Evolutionary conservation across 2,888 invertebrate species (phyloP).

Genomic region (Campoplex nolae): DNA sequence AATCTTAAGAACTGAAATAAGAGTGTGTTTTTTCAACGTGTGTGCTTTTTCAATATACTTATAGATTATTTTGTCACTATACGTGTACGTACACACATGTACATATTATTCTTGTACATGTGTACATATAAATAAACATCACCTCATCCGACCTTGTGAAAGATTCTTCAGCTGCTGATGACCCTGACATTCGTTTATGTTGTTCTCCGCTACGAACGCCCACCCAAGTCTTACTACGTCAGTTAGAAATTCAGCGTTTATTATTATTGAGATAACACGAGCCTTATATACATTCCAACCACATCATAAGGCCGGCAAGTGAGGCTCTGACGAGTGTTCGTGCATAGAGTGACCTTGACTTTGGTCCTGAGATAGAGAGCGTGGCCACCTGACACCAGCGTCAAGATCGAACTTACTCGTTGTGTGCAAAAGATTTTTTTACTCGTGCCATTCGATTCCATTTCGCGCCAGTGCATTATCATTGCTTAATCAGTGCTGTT

Average conservation of each 20-base stretch:
- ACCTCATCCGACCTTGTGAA: conserved; percentile 69
- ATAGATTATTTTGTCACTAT: neutral
- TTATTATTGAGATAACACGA: conserved; percentile 37
- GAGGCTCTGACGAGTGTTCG: conserved; percentile 12
- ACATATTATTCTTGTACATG: neutral
- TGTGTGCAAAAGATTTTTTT: conserved; percentile 20
- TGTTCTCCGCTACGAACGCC: conserved; percentile 51
- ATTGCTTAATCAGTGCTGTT: neutral
- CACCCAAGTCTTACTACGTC: conserved; percentile 23
- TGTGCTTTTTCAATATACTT: conserved; percentile 26
- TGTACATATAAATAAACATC: conserved; percentile 26
- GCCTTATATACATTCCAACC: conserved; percentile 12
- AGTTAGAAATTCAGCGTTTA: conserved; percentile 23
- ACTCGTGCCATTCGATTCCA: conserved; percentile 5
- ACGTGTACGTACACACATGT: neutral
- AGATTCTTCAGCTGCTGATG: conserved; percentile 72
- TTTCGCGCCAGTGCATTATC: conserved; percentile 22
- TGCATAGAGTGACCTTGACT: conserved; percentile 61
- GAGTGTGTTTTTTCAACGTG: conserved; percentile 21
- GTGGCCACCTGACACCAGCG: conserved; percentile 54
- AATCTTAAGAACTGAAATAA: conserved; percentile 6
- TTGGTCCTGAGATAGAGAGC: conserved; percentile 54
- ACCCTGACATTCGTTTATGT: conserved; percentile 78
- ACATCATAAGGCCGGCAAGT: conserved; percentile 26
- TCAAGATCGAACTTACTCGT: neutral